Evolutionary conservation across 2,797 vertebrate genomes (phyloP).

Genomic region (Periophthalmus magnuspinnatus): DNA sequence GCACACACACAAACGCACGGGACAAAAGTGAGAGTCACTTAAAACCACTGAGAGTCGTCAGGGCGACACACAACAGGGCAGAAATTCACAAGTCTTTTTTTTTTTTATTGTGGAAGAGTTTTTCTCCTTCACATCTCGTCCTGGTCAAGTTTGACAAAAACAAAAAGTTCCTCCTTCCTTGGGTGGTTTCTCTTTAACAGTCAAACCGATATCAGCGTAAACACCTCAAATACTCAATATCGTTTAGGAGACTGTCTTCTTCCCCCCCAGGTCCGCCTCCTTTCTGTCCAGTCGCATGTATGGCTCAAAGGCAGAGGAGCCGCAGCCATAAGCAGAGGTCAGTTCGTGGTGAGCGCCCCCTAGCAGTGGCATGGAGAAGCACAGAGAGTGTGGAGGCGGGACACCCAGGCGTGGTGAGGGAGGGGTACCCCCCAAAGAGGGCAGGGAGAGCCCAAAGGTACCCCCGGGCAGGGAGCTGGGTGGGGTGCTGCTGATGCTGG

Average conservation of each 20-base stretch:
- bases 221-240: not conserved
- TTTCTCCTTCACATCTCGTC: constrained; percentile 40
- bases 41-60: constrained; percentile 61
- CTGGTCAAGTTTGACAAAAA: constrained; percentile 39
- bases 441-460: constrained; percentile 78
- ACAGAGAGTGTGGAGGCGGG: constrained; percentile 75
- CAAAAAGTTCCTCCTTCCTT: constrained; percentile 41
- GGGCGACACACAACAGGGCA: constrained; percentile 48
- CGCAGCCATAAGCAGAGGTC: constrained; percentile 79
- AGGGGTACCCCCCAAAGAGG: constrained; percentile 73
- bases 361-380: constrained; percentile 83
- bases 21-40: constrained; percentile 65
- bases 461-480: constrained; percentile 56
- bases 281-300: constrained; percentile 87
- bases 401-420: constrained; percentile 77
- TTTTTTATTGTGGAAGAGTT: constrained; percentile 33
- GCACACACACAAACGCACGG: constrained; percentile 56
- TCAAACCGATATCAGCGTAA: not conserved
- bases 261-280: constrained; percentile 74
- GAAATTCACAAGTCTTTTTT: constrained; percentile 55
- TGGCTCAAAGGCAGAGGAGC: constrained; percentile 91
- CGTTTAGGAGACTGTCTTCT: constrained; percentile 84
- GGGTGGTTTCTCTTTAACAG: not conserved
- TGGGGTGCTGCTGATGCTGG: constrained; percentile 59
- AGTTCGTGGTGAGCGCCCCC: constrained; percentile 82